These are phyloP conservation scores for Melangyna quadrimaculata DNA, from an alignment of 2,888 invertebrate species.

Conservation along the genomic window DNA sequence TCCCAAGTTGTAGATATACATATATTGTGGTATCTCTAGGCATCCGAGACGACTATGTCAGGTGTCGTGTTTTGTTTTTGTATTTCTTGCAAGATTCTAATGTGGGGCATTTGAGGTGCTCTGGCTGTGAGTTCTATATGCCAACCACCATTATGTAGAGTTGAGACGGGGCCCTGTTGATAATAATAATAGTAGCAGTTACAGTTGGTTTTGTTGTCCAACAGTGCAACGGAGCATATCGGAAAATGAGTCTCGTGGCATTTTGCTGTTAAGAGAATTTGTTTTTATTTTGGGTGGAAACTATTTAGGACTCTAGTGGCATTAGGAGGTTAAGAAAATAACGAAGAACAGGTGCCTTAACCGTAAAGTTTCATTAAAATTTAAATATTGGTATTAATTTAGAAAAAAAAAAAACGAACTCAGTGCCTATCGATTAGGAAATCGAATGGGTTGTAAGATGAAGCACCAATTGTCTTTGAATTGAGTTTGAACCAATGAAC, in stretches of 20 bases:
- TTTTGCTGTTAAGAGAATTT: conserved; percentile 36
- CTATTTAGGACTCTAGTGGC: neutral
- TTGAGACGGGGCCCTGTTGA: neutral
- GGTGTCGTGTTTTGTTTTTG: conserved; percentile 38
- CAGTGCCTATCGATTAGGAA: neutral
- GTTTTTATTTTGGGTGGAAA: neutral
- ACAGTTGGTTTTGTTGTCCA: conserved; percentile 59
- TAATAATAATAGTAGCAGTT: conserved; percentile 25
- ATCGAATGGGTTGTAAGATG: no score
- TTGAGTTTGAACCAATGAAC: no score
- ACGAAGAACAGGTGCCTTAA: neutral
- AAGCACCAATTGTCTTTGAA: no score
- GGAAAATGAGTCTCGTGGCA: conserved; percentile 54
- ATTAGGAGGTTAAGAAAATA: neutral
- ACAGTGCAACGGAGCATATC: conserved; percentile 57
- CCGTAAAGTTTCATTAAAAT: neutral
- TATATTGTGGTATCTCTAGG: conserved; percentile 48
- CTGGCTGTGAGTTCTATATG: conserved; percentile 12
- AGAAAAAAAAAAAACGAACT: neutral
- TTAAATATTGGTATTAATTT: neutral
- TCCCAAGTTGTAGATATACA: no score
- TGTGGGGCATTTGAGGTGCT: conserved; percentile 47
- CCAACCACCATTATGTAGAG: neutral
- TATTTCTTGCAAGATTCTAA: conserved; percentile 54
- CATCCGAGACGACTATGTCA: conserved; percentile 65